A percentile compares a stretch with the other conserved stretches of the same genome.
Evolutionary conservation across 2,797 vertebrate species (phyloP).

Genomic region (Sebastes taczanowskii): DNA sequence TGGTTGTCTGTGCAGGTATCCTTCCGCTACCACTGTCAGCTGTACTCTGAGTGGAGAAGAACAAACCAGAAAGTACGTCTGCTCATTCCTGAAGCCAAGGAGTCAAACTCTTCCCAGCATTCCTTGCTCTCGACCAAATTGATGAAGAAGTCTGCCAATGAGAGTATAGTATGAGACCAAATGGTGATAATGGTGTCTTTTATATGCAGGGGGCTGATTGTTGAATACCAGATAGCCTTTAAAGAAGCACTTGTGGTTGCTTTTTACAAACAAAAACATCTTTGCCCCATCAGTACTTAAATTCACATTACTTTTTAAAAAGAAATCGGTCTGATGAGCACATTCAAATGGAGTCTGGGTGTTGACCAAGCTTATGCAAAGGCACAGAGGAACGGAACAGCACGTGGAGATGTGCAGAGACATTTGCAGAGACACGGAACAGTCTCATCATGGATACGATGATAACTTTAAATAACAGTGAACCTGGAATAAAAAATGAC

Average conservation of each 20-base stretch:
- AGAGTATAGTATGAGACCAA: slow-evolving; percentile 90
- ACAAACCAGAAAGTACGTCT: slow-evolving; percentile 94
- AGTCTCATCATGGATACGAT: neutral
- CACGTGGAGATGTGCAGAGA: neutral
- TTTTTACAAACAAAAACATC: slow-evolving; percentile 5
- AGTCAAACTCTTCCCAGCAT: slow-evolving; percentile 84
- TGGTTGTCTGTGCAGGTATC: slow-evolving; percentile 83
- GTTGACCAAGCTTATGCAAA: slow-evolving; percentile 38
- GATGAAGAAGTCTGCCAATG: slow-evolving; percentile 88
- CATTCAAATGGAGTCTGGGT: slow-evolving; percentile 2
- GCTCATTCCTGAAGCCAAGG: slow-evolving; percentile 87
- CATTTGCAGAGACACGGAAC: neutral
- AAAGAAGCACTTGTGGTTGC: slow-evolving; percentile 43
- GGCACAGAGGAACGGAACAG: neutral
- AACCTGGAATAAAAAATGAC: slow-evolving; percentile 1
- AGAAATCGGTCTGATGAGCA: neutral
- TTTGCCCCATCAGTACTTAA: slow-evolving; percentile 14
- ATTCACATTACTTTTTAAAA: slow-evolving; percentile 2
- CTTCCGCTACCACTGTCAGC: slow-evolving; percentile 97
- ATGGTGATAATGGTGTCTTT: slow-evolving; percentile 25
- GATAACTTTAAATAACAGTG: neutral
- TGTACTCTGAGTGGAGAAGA: slow-evolving; percentile 96
- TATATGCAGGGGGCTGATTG: slow-evolving; percentile 30
- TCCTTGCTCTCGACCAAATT: slow-evolving; percentile 89
- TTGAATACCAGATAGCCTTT: slow-evolving; percentile 50